Percentiles rank a stretch among this genome's conserved stretches.
phyloP scores from a whole-genome alignment of 2,888 invertebrate genomes.

The Cryptus viduatorius region DNA sequence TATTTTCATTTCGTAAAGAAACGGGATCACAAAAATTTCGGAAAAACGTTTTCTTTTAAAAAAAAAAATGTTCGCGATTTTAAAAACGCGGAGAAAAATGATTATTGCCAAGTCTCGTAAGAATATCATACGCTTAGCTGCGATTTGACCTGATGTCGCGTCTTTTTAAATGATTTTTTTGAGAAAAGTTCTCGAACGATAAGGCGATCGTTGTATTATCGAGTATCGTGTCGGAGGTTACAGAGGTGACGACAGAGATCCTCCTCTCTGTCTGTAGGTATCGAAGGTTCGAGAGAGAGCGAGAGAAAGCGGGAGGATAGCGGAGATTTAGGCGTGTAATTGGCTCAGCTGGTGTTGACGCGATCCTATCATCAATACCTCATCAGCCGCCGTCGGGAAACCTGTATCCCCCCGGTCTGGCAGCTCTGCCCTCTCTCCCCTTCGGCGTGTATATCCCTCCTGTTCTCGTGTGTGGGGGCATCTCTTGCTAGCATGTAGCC shows the following conservation, averaged over 20 bases:
- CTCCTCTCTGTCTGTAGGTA: not conserved
- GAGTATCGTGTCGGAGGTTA: constrained; percentile 29
- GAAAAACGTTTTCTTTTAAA: no score
- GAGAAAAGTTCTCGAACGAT: not conserved
- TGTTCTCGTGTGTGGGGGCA: constrained; percentile 43
- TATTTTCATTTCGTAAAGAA: no score
- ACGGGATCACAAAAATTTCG: no score
- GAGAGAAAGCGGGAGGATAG: constrained; percentile 73
- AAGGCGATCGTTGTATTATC: constrained; percentile 15
- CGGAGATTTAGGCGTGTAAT: constrained; percentile 86
- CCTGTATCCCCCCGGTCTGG: constrained; percentile 79
- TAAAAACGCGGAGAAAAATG: no score
- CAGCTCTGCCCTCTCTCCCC: constrained; percentile 60
- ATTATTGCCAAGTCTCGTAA: no score
- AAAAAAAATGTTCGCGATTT: no score
- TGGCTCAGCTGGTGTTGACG: constrained; percentile 89
- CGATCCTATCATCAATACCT: constrained; percentile 88
- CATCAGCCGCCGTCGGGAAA: constrained; percentile 86
- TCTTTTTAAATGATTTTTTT: no score
- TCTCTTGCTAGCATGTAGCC: constrained; percentile 50
- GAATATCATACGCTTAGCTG: no score
- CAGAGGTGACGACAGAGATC: constrained; percentile 42
- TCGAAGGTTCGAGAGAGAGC: constrained; percentile 61
- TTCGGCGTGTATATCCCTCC: constrained; percentile 53
- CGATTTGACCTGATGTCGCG: no score